Evolutionary conservation across 2,113 vertebrate genomes (phyloP).

Genomic region (Mohoua ochrocephala): DNA sequence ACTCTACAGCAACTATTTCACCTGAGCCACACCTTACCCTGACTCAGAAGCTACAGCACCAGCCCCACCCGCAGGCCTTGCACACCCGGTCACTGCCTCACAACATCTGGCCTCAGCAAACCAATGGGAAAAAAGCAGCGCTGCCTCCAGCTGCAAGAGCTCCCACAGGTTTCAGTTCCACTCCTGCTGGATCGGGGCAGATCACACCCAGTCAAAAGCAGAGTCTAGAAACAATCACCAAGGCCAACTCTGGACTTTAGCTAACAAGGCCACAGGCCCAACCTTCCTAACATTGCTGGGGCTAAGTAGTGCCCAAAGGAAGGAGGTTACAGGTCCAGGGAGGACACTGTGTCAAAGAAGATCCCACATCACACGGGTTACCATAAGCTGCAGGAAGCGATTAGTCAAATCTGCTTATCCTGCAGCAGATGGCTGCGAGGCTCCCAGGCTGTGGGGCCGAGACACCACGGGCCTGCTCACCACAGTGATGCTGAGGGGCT

Average conservation of each 20-base stretch:
- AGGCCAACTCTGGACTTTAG: not conserved
- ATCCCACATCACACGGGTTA: not conserved
- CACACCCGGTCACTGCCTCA: accelerated
- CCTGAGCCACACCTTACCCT: not conserved
- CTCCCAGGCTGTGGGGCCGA: not conserved
- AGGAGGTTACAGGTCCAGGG: slow-evolving; percentile 14
- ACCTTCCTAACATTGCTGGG: not conserved
- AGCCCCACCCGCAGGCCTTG: not conserved
- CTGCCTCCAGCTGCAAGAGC: not conserved
- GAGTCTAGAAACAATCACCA: not conserved
- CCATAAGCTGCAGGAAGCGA: slow-evolving; percentile 38
- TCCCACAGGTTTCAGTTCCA: not conserved
- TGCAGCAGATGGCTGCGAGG: slow-evolving; percentile 17
- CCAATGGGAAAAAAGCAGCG: accelerated
- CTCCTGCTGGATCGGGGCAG: accelerated
- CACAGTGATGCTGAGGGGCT: slow-evolving; percentile 48
- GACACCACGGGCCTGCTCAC: slow-evolving; percentile 50
- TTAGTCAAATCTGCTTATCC: slow-evolving; percentile 58
- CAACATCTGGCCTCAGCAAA: not conserved
- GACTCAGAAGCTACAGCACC: not conserved
- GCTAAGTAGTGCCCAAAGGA: not conserved
- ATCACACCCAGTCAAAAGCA: not conserved
- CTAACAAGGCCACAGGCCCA: not conserved
- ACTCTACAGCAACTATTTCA: not conserved
- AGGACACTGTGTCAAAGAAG: slow-evolving; percentile 22